phyloP scores from a whole-genome alignment of 2,888 invertebrate genomes.

The Lasiommata megera region DNA sequence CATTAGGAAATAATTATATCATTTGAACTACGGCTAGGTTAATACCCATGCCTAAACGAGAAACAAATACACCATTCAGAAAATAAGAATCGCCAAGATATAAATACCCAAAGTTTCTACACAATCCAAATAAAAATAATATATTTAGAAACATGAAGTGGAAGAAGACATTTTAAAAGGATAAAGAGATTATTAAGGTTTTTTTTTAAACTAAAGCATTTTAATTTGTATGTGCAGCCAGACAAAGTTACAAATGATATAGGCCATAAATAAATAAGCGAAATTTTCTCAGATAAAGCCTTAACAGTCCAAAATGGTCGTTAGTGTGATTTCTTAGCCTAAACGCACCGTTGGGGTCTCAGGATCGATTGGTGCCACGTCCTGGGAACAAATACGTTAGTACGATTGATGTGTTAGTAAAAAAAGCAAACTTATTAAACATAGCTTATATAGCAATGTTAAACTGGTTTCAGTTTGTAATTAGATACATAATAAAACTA shows the following conservation, averaged over 20 bases:
- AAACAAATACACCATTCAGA: neutral
- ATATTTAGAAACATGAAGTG: neutral
- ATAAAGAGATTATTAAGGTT: neutral
- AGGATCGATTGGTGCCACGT: constrained; percentile 38
- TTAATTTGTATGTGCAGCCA: neutral
- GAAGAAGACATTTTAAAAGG: neutral
- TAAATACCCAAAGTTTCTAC: neutral
- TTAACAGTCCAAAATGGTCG: neutral
- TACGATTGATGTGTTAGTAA: constrained; percentile 20
- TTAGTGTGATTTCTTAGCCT: constrained; percentile 16
- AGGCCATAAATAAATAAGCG: neutral
- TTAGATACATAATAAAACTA: no score
- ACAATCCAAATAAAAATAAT: neutral
- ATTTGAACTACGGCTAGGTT: neutral
- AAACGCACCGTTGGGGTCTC: constrained; percentile 43
- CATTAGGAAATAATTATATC: neutral
- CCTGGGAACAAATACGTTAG: constrained; percentile 38
- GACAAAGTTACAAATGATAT: neutral
- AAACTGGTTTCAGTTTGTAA: neutral
- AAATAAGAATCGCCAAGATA: neutral
- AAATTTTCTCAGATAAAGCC: neutral
- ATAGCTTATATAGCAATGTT: neutral
- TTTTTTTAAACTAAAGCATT: neutral
- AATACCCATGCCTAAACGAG: neutral
- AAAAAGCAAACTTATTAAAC: neutral